Conservation (phyloP, 64 coral and sea anemone species). For the Pocillopora damicornis region DNA sequence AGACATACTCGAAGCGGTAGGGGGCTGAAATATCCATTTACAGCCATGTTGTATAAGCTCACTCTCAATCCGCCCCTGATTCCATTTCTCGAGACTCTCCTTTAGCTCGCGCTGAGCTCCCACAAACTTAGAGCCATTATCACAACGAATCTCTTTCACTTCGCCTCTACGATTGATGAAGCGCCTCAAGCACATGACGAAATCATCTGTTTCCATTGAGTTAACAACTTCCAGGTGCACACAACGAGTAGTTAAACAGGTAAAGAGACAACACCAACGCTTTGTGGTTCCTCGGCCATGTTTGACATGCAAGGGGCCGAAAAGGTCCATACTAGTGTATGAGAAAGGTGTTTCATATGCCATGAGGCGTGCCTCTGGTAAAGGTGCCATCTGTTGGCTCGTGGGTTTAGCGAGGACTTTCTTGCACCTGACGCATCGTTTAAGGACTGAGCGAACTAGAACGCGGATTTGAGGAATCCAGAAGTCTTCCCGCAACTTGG, state of each 20-base stretch:
- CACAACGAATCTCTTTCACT: conserved; percentile 35
- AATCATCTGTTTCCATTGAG: conserved; percentile 42
- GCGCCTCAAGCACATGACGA: conserved; percentile 42
- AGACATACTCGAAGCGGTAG: conserved; percentile 40
- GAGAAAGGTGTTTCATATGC: conserved; percentile 43
- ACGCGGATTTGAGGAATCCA: conserved; percentile 40
- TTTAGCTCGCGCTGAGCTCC: conserved; percentile 31
- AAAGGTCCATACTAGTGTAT: conserved; percentile 42
- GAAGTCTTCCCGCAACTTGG: conserved; percentile 32
- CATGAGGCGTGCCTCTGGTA: neutral
- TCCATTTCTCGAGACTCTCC: conserved; percentile 15
- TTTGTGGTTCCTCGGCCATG: conserved; percentile 34
- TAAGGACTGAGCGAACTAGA: conserved; percentile 29
- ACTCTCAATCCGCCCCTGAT: neutral
- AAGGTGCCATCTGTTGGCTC: conserved; percentile 36
- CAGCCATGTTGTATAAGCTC: conserved; percentile 24
- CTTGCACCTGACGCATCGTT: conserved; percentile 20
- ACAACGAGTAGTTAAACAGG: conserved; percentile 35
- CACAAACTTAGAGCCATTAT: conserved; percentile 43
- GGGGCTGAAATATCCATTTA: conserved; percentile 50
- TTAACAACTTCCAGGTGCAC: conserved; percentile 57
- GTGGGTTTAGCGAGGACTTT: conserved; percentile 24
- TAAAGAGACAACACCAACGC: conserved; percentile 46
- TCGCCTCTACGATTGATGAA: conserved; percentile 40
- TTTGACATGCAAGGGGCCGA: conserved; percentile 39